phyloP scores from a whole-genome alignment of 2,888 invertebrate species.

The Troides helena region DNA sequence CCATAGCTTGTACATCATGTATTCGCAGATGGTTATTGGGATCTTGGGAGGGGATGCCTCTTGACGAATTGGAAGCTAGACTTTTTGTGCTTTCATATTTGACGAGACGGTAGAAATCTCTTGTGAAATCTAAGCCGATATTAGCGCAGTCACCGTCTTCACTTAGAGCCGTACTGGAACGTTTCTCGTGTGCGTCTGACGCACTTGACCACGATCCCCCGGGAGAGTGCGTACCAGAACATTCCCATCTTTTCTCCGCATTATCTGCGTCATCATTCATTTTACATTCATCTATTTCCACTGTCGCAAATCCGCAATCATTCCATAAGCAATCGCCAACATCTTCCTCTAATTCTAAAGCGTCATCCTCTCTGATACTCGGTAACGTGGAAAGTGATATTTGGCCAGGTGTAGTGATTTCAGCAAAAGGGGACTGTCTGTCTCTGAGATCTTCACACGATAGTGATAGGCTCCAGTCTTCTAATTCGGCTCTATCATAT shows the following conservation, averaged over 20 bases:
- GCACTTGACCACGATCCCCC: conserved; percentile 82
- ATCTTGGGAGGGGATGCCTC: conserved; percentile 81
- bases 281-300: conserved; percentile 84
- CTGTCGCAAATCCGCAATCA: conserved; percentile 85
- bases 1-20: conserved; percentile 71
- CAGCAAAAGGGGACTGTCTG: conserved; percentile 72
- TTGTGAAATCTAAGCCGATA: conserved; percentile 86
- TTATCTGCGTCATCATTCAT: conserved; percentile 68
- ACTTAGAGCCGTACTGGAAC: conserved; percentile 85
- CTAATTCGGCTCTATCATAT: conserved; percentile 87
- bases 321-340: conserved; percentile 88
- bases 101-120: conserved; percentile 89
- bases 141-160: conserved; percentile 85
- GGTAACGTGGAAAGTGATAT: conserved; percentile 84
- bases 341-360: conserved; percentile 86
- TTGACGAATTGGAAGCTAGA: conserved; percentile 86
- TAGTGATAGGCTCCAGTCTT: conserved; percentile 88
- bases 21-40: conserved; percentile 68
- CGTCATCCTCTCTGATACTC: conserved; percentile 87
- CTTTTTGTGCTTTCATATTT: conserved; percentile 91
- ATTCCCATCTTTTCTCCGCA: conserved; percentile 84
- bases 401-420: conserved; percentile 81
- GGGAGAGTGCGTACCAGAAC: conserved; percentile 79
- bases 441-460: conserved; percentile 85
- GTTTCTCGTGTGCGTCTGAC: conserved; percentile 82